These are phyloP conservation scores for Eupithecia tripunctaria DNA, from an alignment of 2,888 invertebrate genomes.

Conservation along the genomic window DNA sequence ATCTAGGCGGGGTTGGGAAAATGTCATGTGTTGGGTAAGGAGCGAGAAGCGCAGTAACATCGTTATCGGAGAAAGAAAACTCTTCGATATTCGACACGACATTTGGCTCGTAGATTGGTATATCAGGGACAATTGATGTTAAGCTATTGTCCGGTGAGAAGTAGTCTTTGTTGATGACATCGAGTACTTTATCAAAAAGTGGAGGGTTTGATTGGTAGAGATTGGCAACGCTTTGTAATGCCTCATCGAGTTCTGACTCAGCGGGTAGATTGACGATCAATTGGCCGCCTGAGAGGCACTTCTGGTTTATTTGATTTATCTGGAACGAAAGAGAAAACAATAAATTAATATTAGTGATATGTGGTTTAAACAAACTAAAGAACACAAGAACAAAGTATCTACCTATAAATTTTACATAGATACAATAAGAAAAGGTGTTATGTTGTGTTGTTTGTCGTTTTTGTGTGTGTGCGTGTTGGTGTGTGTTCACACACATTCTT, in stretches of 20 bases:
- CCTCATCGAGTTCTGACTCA: conserved; percentile 60
- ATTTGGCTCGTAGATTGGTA: neutral
- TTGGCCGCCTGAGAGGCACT: conserved; percentile 68
- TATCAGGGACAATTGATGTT: neutral
- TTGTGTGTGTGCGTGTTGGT: too few species aligned
- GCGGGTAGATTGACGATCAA: conserved; percentile 60
- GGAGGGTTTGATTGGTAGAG: conserved; percentile 57
- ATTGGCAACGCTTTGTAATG: conserved; percentile 57
- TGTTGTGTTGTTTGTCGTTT: too few species aligned
- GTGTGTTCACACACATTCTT: too few species aligned
- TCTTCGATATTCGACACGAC: neutral
- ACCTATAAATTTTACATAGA: too few species aligned
- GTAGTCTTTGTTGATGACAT: conserved; percentile 56
- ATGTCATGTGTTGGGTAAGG: conserved; percentile 29
- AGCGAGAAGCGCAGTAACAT: neutral
- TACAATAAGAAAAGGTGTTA: too few species aligned
- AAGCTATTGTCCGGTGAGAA: neutral
- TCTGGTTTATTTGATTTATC: conserved; percentile 67
- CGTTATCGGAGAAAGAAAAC: conserved; percentile 15
- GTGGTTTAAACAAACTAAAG: too few species aligned
- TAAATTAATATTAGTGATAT: too few species aligned
- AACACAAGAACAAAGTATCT: too few species aligned
- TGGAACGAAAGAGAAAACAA: conserved; percentile 51
- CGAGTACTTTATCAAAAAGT: conserved; percentile 57
- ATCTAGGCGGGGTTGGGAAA: conserved; percentile 68